Evolutionary conservation across 2,113 vertebrate species (phyloP).

Genomic region (Dipodomys spectabilis): DNA sequence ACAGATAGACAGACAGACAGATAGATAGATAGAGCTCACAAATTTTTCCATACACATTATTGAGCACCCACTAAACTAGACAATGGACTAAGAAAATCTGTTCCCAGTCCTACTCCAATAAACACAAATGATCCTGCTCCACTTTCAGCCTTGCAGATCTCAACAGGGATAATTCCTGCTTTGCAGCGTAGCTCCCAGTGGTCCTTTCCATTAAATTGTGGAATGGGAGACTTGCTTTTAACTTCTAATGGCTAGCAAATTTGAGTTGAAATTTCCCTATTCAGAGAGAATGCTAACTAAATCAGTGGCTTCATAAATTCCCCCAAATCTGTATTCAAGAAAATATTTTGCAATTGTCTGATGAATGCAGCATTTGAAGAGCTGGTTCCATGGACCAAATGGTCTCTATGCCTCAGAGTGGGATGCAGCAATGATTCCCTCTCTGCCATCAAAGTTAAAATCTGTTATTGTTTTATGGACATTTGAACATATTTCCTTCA

Average conservation of each 20-base stretch:
- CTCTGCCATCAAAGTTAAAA: not conserved
- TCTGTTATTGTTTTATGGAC: not conserved
- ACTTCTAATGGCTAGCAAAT: not conserved
- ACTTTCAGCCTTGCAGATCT: not conserved
- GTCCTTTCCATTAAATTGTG: not conserved
- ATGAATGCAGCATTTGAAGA: not conserved
- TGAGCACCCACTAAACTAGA: not conserved
- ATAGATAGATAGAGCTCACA: too few relatives aligned
- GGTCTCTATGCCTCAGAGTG: not conserved
- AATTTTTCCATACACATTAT: not conserved
- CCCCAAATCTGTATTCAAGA: not conserved
- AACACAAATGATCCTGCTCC: not conserved
- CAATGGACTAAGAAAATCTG: too few relatives aligned
- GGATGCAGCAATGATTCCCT: not conserved
- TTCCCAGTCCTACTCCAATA: not conserved
- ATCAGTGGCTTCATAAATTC: not conserved
- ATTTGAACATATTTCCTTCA: slow-evolving; percentile 8
- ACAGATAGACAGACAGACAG: too few relatives aligned
- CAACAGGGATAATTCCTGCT: not conserved
- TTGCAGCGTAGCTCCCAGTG: not conserved
- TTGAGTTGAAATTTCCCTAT: not conserved
- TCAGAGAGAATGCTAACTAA: not conserved
- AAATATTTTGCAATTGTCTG: not conserved
- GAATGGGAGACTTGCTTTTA: not conserved
- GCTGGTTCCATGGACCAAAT: not conserved